Evolutionary conservation across 2,113 vertebrate genomes (phyloP), one percentile per base, ranked within the genome.

Genomic region (Zosterops japonicus): DNA sequence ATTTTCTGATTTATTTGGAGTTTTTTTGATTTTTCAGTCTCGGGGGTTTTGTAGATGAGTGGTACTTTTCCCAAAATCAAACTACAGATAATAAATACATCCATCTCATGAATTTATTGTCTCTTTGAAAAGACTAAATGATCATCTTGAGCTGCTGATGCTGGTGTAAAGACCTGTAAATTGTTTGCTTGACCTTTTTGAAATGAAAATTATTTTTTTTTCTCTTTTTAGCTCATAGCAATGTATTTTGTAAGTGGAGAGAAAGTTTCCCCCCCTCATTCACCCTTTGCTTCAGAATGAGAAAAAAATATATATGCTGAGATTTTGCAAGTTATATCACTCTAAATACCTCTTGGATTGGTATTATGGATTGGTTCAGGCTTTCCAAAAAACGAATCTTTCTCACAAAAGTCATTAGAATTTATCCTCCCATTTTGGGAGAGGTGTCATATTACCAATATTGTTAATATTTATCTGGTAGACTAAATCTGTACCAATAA

Each of bases 1-100:
- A 0, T 22, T 36, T 33, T 39, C 14, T 41, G 23, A 15, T 56
- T 29, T 41, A 1, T 28, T 42, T 35, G 3, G 1, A 12, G 0
- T 2, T 9, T 9, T 39, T 74, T 33, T 10, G 0, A 13, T 49
- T 52, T 57, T 29, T 29, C 24, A 2, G 3, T 29, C 16, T 41
- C 0, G 1, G 8, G 6, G 5, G 13, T 85, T 87, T 64, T 67
- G 29, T 77, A 81, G 77, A 52, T 67, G 21, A 60, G 14, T 55
- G 9, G 3, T 14, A 57, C 12, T 71, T 87, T 83, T 88, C 50
- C n/a, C 41, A 76, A 85, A 88, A 83, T 81, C 12, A 29, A 33
- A 33, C 14, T 53, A 22, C n/a, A 85, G 44, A 41, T 20, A 61
- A 13, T 68, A 69, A 61, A 13, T 68, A 69, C 16, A 89, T 79